Percentiles rank a stretch among this genome's conserved stretches.
Evolutionary conservation across 2,888 invertebrate species (phyloP).

Genomic region (Pachliopta kotzebuea): DNA sequence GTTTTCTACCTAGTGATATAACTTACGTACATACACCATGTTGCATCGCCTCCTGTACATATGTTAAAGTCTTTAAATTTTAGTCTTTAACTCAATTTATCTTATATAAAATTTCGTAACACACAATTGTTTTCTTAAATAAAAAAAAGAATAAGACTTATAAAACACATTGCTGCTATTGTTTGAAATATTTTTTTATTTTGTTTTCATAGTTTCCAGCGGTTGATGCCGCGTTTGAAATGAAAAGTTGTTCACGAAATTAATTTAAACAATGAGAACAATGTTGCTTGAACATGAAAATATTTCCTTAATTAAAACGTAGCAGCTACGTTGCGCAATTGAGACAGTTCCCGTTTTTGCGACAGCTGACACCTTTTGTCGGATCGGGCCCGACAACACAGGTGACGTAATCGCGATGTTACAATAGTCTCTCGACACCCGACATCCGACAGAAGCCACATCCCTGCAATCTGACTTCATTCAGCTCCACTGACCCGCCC

Average conservation of each 20-base stretch:
- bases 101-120: no score
- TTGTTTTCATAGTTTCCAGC: no score
- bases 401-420: conserved; percentile 36
- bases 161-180: no score
- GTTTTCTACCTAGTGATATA: no score
- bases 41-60: no score
- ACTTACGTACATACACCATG: no score
- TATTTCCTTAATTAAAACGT: background rate
- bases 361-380: conserved; percentile 30
- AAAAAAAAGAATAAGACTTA: no score
- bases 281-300: background rate
- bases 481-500: conserved; percentile 45
- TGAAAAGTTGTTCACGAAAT: background rate
- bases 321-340: background rate
- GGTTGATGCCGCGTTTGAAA: no score
- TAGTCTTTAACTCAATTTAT: no score
- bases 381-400: conserved; percentile 28
- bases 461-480: conserved; percentile 27
- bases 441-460: conserved; percentile 33
- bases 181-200: no score
- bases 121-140: no score
- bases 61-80: no score
- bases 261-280: conserved; percentile 1
- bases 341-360: conserved; percentile 4
- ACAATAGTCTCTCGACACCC: conserved; percentile 35